These are phyloP conservation scores for Glyptemys insculpta DNA, from an alignment of 2,797 vertebrate species.

Conservation along the genomic window DNA sequence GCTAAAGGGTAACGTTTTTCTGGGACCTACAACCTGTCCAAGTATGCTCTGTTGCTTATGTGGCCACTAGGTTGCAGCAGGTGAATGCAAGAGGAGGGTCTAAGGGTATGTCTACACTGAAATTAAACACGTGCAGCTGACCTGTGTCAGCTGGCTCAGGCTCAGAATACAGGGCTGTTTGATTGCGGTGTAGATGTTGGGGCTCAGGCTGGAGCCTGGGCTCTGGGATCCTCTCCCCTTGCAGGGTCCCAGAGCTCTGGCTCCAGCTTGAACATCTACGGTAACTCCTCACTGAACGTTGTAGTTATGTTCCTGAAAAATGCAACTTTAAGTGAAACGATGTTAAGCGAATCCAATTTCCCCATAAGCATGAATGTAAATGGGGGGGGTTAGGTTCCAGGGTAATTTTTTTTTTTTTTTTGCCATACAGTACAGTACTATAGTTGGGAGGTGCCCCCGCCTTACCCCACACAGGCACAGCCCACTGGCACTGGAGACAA, in stretches of 20 bases:
- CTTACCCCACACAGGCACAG: too few species aligned
- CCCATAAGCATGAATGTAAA: too few species aligned
- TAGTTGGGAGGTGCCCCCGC: too few species aligned
- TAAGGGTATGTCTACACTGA: not conserved
- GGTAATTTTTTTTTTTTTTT: too few species aligned
- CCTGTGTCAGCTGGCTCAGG: not conserved
- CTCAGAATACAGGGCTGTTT: not conserved
- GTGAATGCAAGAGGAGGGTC: not conserved
- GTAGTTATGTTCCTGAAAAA: too few species aligned
- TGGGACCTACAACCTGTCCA: not conserved
- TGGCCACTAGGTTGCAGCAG: not conserved
- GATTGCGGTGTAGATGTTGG: not conserved
- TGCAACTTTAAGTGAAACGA: too few species aligned
- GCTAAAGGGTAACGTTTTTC: not conserved
- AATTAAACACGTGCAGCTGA: not conserved
- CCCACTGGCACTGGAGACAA: too few species aligned
- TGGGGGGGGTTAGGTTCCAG: too few species aligned
- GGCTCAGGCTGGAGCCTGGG: too few species aligned
- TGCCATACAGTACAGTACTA: too few species aligned
- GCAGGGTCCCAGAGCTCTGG: not conserved
- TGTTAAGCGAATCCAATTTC: too few species aligned
- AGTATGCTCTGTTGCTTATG: not conserved
- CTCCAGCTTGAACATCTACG: not conserved
- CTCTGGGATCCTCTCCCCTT: not conserved
- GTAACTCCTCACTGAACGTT: too few species aligned